Evolutionary conservation across 2,797 vertebrate species (phyloP), one percentile per base, ranked within the genome.

Genomic region (Sardinella longiceps): DNA sequence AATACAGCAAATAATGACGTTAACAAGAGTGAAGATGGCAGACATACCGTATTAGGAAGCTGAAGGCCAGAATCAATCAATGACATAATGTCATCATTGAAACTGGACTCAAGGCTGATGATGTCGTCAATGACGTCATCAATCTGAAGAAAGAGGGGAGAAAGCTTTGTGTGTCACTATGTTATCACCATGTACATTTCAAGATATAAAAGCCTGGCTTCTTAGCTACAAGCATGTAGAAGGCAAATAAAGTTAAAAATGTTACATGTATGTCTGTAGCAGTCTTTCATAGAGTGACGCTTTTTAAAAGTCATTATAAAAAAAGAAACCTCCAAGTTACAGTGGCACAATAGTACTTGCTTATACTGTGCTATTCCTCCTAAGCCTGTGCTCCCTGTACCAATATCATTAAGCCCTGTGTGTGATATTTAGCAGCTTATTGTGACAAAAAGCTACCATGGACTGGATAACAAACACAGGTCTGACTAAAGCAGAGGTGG

Each of bases 101-200:
- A 98, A 94, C 97, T 98, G 90, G 97, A 98, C 92, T 98, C 97
- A 84, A 99, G 95, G 92, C 97, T 99, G 91, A 98, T 98, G 92
- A 98, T 97, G 93, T 98, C 96, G 87, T 98, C 97, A 10, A 99
- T 98, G 89, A 98, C 97, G 48, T 97, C 97, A 88, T 97, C 97
- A 85, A 98, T 97, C 97, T 98, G 88, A 86, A 83, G 20, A 18
- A 12, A 86, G 80, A 90, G 82, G 37, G 88, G 39, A 87, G 11
- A 80, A 2, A n/a, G 18, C 37, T 39, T 77, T 43, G 33, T 39
- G 30, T 70, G 63, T 33, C 63, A 70, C 28, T 70, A 15, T 30
- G 25, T 30, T 30, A 63, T 63, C 60, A 14, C n/a, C 5, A 58
- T 58, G 58, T 37, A 39, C 20, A 77, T 28, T 20, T 39, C 20